phyloP scores from a whole-genome alignment of 37 sponge, comb jelly and placozoan species.

The Lycopodina hypogea region DNA sequence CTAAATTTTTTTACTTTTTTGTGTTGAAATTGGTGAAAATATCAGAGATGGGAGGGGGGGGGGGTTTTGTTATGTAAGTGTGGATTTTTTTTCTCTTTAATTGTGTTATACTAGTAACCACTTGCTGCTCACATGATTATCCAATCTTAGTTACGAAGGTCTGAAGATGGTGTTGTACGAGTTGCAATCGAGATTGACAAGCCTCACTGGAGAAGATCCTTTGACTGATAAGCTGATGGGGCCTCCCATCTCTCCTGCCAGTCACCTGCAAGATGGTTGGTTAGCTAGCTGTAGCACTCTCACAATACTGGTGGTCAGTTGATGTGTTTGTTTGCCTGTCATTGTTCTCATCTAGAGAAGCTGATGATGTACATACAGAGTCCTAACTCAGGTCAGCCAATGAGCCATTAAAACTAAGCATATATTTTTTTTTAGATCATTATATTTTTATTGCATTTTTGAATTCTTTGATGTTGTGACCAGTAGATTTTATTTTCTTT shows the following conservation, averaged over 20 bases:
- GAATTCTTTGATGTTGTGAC: no score
- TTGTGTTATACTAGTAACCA: no score
- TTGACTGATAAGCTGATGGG: constrained; percentile 23
- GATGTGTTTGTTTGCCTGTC: not conserved
- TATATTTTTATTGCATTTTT: no score
- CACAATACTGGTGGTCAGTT: no score
- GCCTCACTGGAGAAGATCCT: constrained; percentile 47
- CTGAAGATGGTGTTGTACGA: constrained; percentile 21
- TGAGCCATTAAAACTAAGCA: not conserved
- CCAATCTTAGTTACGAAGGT: constrained; percentile 43
- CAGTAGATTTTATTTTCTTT: no score
- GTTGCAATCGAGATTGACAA: constrained; percentile 34
- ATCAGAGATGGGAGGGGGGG: no score
- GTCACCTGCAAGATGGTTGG: not conserved
- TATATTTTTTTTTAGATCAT: not conserved
- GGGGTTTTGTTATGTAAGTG: no score
- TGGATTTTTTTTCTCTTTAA: no score
- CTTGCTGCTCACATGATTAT: no score
- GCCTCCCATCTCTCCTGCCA: not conserved
- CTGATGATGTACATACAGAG: not conserved
- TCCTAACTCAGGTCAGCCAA: constrained; percentile 13
- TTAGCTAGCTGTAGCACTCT: not conserved
- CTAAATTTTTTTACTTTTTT: no score
- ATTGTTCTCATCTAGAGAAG: constrained; percentile 1
- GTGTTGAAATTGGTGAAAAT: no score